These are phyloP conservation scores for Drosophila simulans DNA, from an alignment of 1,140 invertebrate genomes.

Conservation along the genomic window DNA sequence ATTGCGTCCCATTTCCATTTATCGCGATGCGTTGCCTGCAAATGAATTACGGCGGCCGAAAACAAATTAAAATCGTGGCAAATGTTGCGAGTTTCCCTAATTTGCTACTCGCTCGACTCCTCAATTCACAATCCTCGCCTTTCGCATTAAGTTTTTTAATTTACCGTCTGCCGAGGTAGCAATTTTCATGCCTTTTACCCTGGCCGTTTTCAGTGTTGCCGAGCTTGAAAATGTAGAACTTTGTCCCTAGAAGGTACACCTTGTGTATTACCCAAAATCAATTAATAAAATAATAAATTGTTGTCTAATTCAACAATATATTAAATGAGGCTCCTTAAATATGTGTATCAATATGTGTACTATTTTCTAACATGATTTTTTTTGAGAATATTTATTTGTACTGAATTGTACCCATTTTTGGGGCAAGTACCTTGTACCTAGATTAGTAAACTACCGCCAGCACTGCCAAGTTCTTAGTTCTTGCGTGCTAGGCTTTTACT, in stretches of 20 bases:
- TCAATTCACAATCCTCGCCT: background rate
- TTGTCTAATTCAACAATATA: too few relatives aligned
- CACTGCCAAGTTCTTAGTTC: conserved; percentile 15
- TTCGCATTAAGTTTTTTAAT: conserved; percentile 70
- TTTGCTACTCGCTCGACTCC: background rate
- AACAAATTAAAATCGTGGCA: conserved; percentile 79
- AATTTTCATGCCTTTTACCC: conserved; percentile 40
- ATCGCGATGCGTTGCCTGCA: conserved; percentile 59
- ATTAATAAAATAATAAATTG: background rate
- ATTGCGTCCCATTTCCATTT: conserved; percentile 75
- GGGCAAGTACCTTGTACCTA: background rate
- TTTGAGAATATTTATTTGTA: background rate
- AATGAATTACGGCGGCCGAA: conserved; percentile 66
- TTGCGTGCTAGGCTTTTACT: conserved; percentile 32
- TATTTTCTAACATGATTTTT: background rate
- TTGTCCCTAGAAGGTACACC: background rate
- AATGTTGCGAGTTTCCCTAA: conserved; percentile 44
- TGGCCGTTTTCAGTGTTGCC: conserved; percentile 2
- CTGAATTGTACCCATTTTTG: background rate
- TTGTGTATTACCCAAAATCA: background rate
- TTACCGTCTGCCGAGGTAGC: conserved; percentile 45
- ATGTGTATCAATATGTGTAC: too few relatives aligned
- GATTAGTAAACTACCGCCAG: background rate
- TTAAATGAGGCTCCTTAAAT: too few relatives aligned
- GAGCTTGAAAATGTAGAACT: background rate